These are phyloP conservation scores for Hymenochirus boettgeri DNA, from an alignment of 2,113 vertebrate species.

Conservation along the genomic window DNA sequence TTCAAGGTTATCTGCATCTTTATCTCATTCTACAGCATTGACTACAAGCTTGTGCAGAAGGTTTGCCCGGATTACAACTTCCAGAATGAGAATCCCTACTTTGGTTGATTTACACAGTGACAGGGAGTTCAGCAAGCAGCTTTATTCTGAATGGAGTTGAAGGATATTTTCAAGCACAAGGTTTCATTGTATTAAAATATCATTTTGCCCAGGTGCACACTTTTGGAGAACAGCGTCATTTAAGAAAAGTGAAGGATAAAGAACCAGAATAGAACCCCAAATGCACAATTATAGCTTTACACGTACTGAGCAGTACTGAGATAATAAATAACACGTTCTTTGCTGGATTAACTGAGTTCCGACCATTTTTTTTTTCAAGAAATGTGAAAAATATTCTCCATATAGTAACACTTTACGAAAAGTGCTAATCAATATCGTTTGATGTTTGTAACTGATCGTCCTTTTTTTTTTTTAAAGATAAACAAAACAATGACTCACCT, in stretches of 20 bases:
- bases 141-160: slow-evolving; percentile 6
- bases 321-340: neutral
- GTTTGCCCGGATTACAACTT: slow-evolving; percentile 98
- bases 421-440: neutral
- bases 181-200: accelerated
- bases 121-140: slow-evolving; percentile 24
- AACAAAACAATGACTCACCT: no score
- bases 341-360: neutral
- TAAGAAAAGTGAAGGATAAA: no score
- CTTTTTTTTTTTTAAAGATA: no score
- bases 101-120: slow-evolving; percentile 65
- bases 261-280: no score
- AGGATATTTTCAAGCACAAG: neutral
- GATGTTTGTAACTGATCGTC: neutral
- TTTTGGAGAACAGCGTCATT: accelerated
- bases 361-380: neutral
- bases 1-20: slow-evolving; percentile 99
- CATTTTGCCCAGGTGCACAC: neutral
- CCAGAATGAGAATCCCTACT: slow-evolving; percentile 91
- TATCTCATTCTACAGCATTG: slow-evolving; percentile 95
- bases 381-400: neutral
- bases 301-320: neutral
- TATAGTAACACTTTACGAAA: neutral
- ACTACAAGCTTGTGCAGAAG: slow-evolving; percentile 98
- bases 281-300: neutral